Evolutionary conservation across 2,888 invertebrate species (phyloP), one percentile per base, ranked within the genome.

Genomic region (Eupithecia insigniata): DNA sequence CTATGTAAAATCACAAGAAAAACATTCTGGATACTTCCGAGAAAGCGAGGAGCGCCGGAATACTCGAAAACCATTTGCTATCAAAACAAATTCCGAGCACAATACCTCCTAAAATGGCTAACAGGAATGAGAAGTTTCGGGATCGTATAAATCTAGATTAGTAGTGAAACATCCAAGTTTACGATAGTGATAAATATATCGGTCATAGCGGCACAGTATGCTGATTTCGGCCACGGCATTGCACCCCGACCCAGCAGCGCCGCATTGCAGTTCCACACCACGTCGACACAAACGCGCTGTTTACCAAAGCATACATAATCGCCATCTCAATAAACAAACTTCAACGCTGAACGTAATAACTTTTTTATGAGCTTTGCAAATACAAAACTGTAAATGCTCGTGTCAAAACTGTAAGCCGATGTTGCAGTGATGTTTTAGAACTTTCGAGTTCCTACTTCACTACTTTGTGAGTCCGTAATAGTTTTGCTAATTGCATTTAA

Each of bases 251-350:
- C 73, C 55, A 55, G 55, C 55, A 55, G 55, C 74, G 66, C 71
- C 74, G 74, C 74, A 74, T 58, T 74, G 74, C 74, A 74, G 74
- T 32, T 60, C 71, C 67, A 88, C 90, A 90, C 90, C 89, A 90
- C 89, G 84, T 88, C 87, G 83, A 82, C 80, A 74, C 67, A 22
- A 67, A 89, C 88, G 89, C 89, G 84, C 87, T 87, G 87, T 87
- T 87, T 87, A 88, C 87, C 85, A 87, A 85, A 85, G 83, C 84
- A 85, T 84, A 79, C 84, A 83, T 83, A 87, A 84, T 85, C 83
- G 82, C 81, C 78, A 73, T 76, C 81, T 80, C 82, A 73, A 81
- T 82, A 83, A 82, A 81, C 79, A 80, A 76, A 80, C 81, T 80
- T 77, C 70, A 73, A 78, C 76, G 66, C 46, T 51, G 46, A 51